Conservation (phyloP, 2,797 vertebrate species). For the Botia kubotai region DNA sequence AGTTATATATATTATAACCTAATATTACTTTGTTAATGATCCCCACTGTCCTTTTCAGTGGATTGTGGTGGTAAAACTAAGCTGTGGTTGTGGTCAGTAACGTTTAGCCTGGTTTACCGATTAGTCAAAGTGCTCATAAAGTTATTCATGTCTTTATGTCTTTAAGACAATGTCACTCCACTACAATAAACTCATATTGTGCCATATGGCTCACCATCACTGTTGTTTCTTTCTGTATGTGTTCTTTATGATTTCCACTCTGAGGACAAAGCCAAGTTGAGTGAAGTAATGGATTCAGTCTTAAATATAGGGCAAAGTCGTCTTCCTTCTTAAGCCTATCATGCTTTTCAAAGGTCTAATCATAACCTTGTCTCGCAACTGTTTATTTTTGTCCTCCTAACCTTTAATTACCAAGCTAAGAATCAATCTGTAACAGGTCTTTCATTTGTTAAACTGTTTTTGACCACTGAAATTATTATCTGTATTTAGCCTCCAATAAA, state of each 20-base stretch:
- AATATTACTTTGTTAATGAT: slow-evolving; percentile 4
- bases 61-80: slow-evolving; percentile 27
- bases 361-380: slow-evolving; percentile 69
- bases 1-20: background rate
- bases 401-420: slow-evolving; percentile 77
- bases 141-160: background rate
- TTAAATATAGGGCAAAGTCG: slow-evolving; percentile 57
- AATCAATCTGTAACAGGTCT: slow-evolving; percentile 75
- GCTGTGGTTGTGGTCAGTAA: slow-evolving; percentile 24
- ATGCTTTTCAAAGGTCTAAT: slow-evolving; percentile 73
- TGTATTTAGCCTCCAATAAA: slow-evolving; percentile 73
- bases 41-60: slow-evolving; percentile 5
- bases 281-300: slow-evolving; percentile 54
- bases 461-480: slow-evolving; percentile 76
- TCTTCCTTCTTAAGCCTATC: slow-evolving; percentile 63
- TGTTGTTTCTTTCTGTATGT: slow-evolving; percentile 32
- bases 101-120: slow-evolving; percentile 38
- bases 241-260: slow-evolving; percentile 43
- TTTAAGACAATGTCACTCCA: slow-evolving; percentile 11
- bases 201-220: slow-evolving; percentile 5
- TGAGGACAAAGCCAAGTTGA: slow-evolving; percentile 36
- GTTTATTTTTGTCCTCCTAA: slow-evolving; percentile 74
- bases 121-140: slow-evolving; percentile 9
- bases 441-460: slow-evolving; percentile 75
- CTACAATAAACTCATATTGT: background rate